Evolutionary conservation across 2,888 invertebrate species (phyloP), one percentile per base, ranked within the genome.

Genomic region (Cerastoderma edule): DNA sequence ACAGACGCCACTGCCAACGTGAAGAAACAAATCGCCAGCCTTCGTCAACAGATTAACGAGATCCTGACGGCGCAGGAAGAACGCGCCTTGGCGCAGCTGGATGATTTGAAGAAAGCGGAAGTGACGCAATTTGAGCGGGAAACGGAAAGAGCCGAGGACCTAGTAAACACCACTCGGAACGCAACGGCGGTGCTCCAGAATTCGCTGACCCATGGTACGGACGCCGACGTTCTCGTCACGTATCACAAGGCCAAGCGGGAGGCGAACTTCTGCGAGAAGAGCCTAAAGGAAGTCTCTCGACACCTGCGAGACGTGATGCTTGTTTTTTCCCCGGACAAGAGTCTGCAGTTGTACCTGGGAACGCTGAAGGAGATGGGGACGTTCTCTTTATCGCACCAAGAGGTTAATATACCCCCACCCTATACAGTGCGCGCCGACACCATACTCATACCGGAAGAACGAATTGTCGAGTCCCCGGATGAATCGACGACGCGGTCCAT

Each of bases 391-490:
- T 75, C 84, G 0, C 77, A 78, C 50, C 79, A 79, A 33, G 65
- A 76, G 24, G 80, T 84, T 16, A 78, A 69, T 64, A 84, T 84
- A 24, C 84, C 84, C 2, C 84, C 84, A 8, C 82, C 84, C 2
- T 84, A 84, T 63, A 77, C 77, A 16, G 84, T 84, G 4, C 66
- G 84, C 6, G 79, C 82, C 24, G 84, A 84, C 53, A 84, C 84
- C 5, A 79, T 84, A 10, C 56, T 84, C 2, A 80, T 84, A 19
- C 80, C 84, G 1, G 80, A 83, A 50, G 79, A 79, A 16, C 60
- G 65, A n/a, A 66, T 78, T 16, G 67, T 76, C 8, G 78, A 82
- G 54, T 76, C 78, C 0, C 65, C 72, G 0, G 70, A 78, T 0
- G 75, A 64, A 16, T 69, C 72, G 8, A 44, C 24, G n/a, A 56